Evolutionary conservation across 2,888 invertebrate genomes (phyloP).

Genomic region (Tryphoninae sp.): DNA sequence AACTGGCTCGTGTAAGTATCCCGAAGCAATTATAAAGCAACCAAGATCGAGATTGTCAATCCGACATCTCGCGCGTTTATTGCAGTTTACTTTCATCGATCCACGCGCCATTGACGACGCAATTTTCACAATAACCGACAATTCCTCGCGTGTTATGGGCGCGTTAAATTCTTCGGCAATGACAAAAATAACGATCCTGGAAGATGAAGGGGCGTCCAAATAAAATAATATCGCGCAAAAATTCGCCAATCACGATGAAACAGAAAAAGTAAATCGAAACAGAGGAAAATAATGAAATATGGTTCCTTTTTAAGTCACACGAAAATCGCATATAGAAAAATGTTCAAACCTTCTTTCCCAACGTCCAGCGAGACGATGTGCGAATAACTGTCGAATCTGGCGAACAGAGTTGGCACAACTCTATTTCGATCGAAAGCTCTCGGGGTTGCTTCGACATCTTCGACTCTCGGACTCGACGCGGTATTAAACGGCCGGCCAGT

Average conservation of each 20-base stretch:
- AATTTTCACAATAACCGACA: too few species aligned
- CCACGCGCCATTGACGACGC: background rate
- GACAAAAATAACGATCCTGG: background rate
- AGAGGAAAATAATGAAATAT: background rate
- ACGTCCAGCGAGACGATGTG: constrained; percentile 27
- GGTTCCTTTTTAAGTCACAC: background rate
- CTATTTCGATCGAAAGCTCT: constrained; percentile 60
- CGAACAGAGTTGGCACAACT: constrained; percentile 46
- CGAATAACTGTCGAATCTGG: constrained; percentile 32
- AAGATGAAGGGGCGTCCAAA: background rate
- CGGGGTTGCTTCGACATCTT: constrained; percentile 55
- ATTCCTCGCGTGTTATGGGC: background rate
- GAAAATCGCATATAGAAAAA: background rate
- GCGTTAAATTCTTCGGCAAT: background rate
- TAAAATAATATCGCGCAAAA: background rate
- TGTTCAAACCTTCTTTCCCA: constrained; percentile 27
- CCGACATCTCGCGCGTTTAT: background rate
- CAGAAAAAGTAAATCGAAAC: background rate
- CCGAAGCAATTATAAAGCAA: constrained; percentile 41
- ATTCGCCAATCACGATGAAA: background rate
- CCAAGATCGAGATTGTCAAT: constrained; percentile 45
- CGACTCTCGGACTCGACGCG: constrained; percentile 32
- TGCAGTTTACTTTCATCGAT: background rate
- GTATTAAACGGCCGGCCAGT: constrained; percentile 42
- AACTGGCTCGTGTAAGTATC: constrained; percentile 13